Evolutionary conservation across 92 coral and sea anemone genomes (phyloP), one percentile per base, ranked within the genome.

Genomic region (Porites rus): DNA sequence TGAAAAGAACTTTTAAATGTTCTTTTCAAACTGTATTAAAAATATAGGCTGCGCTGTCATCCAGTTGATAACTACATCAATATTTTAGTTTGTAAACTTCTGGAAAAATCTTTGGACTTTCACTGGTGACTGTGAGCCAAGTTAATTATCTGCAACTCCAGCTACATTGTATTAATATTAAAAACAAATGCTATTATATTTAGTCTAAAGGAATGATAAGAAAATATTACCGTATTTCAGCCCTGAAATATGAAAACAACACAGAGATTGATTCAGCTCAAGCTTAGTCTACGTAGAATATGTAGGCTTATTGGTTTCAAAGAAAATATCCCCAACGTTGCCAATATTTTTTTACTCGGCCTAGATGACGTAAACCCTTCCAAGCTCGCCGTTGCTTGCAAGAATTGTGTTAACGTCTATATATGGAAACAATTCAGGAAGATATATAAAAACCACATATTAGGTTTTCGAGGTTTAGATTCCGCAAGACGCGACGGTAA

Each of bases 361-460:
- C n/a, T 38, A 43, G 54, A 25, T 69, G 76, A 80, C 76, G 76
- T 68, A 65, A 65, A 79, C 9, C 61, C 80, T 51, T 43, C 63
- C 69, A 31, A 69, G 60, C 46, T 51, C 12, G 58, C 19, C 19
- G 24, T 28, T 46, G 62, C 53, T n/a, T 43, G 72, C 72, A 78
- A 4, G 60, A 59, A 17, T 1, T 67, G 25, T 67, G 11, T 43
- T 72, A 20, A 66, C 75, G 68, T 80, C 76, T 69, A 56, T 17
- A 70, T 31, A 69, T 52, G 76, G 75, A 69, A 9, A 70, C 66
- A 58, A 28, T 60, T 8, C 54, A 65, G 18, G 50, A 64, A 81
- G 31, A 18, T 54, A 18, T 25, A 25, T 56, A 25, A 69, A 81
- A 14, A 13, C 25, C 77, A 38, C 6, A 17, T n/a, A 53, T 71